Evolutionary conservation across 1,140 invertebrate species (phyloP), one percentile per base, ranked within the genome.

Genomic region (Dinothrombium tinctorium): DNA sequence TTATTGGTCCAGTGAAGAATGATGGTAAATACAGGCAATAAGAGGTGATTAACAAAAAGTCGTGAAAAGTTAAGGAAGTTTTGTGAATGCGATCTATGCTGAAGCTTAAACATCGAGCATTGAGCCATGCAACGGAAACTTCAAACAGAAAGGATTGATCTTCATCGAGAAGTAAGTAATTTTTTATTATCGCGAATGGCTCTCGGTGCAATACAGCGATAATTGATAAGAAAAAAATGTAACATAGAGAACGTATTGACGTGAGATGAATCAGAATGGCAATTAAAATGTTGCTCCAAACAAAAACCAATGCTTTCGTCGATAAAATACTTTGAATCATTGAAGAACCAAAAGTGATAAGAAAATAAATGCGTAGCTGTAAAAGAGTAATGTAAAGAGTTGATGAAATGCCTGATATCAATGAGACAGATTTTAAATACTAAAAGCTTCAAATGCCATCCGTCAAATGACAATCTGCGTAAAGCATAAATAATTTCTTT

Each of bases 1-100:
- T 36, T 12, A 51, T 40, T n/a, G 50, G 50, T 7, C 50, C 50
- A 31, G 47, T 43, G 23, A 51, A 47, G 4, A 51, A 19, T 5
- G 40, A 19, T 12, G 50, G 50, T 12, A 50, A 45, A 37, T 51
- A 51, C 4, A 51, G 37, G 24, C 40, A 46, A 37, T 51, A 51
- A 3, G 47, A 33, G 31, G 40, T 22, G 11, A 47, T 24, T 8
- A 6, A 9, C 7, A 26, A 19, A 26, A 45, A 15, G 7, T 46
- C 42, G 4, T 37, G 20, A 17, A 11, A 15, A 25, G 5, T 14
- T 2, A 19, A 26, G 4, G 20, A 14, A 17, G 6, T 28, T 25
- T 29, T 24, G 7, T 47, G 11, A 26, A 45, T 46, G 4, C 44
- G 22, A 38, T 50, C 50, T 6, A 51, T 4, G n/a, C 44, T 25